Evolutionary conservation across 2,888 invertebrate species (phyloP).

Genomic region (Drosophila leonis): DNA sequence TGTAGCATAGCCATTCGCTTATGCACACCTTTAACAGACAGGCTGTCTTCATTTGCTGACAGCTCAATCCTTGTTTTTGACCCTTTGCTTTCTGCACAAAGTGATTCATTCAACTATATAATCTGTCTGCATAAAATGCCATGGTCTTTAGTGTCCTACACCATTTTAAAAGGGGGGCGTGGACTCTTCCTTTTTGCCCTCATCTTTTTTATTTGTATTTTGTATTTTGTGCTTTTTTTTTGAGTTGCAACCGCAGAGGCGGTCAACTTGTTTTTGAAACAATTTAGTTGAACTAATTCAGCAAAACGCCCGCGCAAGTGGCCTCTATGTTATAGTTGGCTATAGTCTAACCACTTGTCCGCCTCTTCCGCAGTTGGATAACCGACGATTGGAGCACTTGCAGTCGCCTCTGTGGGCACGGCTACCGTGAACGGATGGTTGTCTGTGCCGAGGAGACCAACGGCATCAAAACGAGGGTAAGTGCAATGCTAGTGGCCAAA

Average conservation of each 20-base stretch:
- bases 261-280: slow-evolving; percentile 55
- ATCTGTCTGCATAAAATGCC: slow-evolving; percentile 38
- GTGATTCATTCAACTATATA: slow-evolving; percentile 29
- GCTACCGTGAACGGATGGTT: slow-evolving; percentile 92
- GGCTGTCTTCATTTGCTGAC: slow-evolving; percentile 3
- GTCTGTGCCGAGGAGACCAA: slow-evolving; percentile 94
- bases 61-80: slow-evolving; percentile 8
- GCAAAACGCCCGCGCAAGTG: slow-evolving; percentile 41
- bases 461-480: slow-evolving; percentile 91
- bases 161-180: slow-evolving; percentile 44
- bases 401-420: slow-evolving; percentile 94
- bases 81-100: not conserved
- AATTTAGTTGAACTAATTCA: slow-evolving; percentile 64
- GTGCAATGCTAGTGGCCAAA: slow-evolving; percentile 60
- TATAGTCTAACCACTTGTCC: slow-evolving; percentile 55
- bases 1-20: not conserved
- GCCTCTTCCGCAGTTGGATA: slow-evolving; percentile 90
- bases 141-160: slow-evolving; percentile 59
- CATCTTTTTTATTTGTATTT: not conserved
- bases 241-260: slow-evolving; percentile 42
- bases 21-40: not conserved
- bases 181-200: slow-evolving; percentile 3
- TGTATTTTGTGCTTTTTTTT: slow-evolving; percentile 7
- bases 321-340: slow-evolving; percentile 17
- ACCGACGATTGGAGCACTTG: slow-evolving; percentile 95